These are phyloP conservation scores for Reticulitermes lucifugus DNA, from an alignment of 2,888 invertebrate genomes.

Conservation along the genomic window DNA sequence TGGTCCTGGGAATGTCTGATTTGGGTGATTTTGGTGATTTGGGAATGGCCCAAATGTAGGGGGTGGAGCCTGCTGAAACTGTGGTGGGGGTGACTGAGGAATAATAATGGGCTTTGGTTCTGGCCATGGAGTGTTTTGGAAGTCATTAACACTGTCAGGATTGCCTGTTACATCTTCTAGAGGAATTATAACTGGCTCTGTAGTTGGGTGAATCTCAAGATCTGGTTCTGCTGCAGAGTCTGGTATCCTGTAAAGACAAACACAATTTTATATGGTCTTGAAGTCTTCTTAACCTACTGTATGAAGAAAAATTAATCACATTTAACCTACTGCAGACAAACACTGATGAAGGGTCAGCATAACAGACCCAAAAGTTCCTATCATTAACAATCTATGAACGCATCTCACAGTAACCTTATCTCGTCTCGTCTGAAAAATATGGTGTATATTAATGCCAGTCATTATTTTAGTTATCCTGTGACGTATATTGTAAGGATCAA, in stretches of 20 bases:
- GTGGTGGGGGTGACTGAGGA: conserved; percentile 48
- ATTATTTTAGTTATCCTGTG: no score
- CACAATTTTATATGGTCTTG: background rate
- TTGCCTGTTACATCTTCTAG: conserved; percentile 89
- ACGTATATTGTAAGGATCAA: no score
- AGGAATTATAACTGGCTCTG: conserved; percentile 87
- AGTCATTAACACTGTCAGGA: conserved; percentile 83
- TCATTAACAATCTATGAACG: no score
- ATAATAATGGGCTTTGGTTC: conserved; percentile 80
- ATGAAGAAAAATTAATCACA: no score
- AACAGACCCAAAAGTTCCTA: no score
- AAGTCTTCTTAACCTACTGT: no score
- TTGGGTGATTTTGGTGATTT: conserved; percentile 36
- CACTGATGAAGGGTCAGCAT: no score
- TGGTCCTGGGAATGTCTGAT: conserved; percentile 51
- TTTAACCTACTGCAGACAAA: no score
- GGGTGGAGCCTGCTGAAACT: conserved; percentile 43
- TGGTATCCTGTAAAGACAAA: conserved; percentile 71
- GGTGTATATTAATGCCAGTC: no score
- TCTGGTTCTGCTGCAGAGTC: conserved; percentile 91
- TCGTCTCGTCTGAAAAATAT: no score
- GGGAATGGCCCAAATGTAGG: conserved; percentile 1
- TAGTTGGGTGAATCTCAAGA: conserved; percentile 78
- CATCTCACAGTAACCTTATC: no score
- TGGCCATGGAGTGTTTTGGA: conserved; percentile 83